Conservation (phyloP, 2,113 vertebrate species). For the Hippocampus guttulatus region DNA sequence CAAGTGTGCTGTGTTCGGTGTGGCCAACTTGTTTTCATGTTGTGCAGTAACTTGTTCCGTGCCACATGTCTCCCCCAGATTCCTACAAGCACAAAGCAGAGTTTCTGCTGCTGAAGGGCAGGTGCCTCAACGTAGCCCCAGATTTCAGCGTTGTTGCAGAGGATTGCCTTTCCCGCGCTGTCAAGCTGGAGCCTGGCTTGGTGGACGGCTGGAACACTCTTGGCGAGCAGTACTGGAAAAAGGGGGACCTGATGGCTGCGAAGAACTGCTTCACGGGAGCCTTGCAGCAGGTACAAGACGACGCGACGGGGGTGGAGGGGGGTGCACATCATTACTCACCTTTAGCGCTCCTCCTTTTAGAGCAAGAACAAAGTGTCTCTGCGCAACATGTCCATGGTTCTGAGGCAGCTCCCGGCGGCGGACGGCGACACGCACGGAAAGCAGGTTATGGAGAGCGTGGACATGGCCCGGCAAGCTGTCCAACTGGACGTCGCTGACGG, state of each 20-base stretch:
- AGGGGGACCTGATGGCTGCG: slow-evolving; percentile 79
- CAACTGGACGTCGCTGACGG: slow-evolving; percentile 84
- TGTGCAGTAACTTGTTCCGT: neutral
- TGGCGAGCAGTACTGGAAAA: slow-evolving; percentile 91
- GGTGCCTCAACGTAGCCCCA: slow-evolving; percentile 77
- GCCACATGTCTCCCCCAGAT: slow-evolving; percentile 54
- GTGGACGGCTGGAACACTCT: slow-evolving; percentile 88
- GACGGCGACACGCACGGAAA: slow-evolving; percentile 63
- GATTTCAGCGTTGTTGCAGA: slow-evolving; percentile 77
- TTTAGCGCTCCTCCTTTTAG: slow-evolving; percentile 46
- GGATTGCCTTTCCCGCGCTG: slow-evolving; percentile 80
- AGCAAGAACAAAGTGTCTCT: slow-evolving; percentile 87
- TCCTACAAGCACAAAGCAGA: slow-evolving; percentile 68
- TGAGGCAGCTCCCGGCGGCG: slow-evolving; percentile 75
- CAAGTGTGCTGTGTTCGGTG: neutral
- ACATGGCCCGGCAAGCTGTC: slow-evolving; percentile 80
- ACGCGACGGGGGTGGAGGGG: neutral
- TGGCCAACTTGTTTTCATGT: neutral
- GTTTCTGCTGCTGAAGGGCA: slow-evolving; percentile 79
- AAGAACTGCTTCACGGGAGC: slow-evolving; percentile 87
- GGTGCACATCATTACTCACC: neutral
- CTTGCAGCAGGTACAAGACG: slow-evolving; percentile 71
- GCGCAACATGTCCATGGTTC: slow-evolving; percentile 86
- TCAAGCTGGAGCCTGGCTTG: slow-evolving; percentile 83
- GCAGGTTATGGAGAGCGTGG: slow-evolving; percentile 81